Conservation (phyloP, 92 coral and sea anemone species). For the Umimayanthus chanpuru region DNA sequence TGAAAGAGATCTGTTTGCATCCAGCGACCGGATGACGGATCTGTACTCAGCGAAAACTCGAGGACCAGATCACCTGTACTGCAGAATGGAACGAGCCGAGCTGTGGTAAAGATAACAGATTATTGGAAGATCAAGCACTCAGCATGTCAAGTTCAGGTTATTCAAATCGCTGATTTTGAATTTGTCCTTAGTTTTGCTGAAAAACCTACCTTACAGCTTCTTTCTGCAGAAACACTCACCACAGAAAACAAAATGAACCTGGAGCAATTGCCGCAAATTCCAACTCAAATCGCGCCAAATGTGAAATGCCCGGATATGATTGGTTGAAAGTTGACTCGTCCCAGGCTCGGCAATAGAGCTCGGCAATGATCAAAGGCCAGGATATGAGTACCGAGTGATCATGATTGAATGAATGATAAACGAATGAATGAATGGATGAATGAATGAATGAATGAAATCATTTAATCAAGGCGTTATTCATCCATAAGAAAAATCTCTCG, state of each 20-base stretch:
- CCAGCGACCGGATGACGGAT: no score
- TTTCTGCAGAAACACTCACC: neutral
- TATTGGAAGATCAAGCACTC: neutral
- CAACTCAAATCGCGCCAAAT: conserved; percentile 39
- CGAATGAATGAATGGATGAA: no score
- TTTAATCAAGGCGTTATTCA: no score
- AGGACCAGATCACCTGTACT: neutral
- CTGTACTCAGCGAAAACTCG: neutral
- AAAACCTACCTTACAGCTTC: neutral
- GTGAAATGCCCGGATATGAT: conserved; percentile 33
- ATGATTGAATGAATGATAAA: no score
- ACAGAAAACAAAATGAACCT: neutral
- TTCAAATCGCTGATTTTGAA: neutral
- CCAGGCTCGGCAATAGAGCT: neutral
- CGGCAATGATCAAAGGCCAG: no score
- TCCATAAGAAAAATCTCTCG: no score
- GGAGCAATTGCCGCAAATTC: conserved; percentile 15
- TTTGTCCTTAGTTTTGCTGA: neutral
- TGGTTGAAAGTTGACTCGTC: conserved; percentile 16
- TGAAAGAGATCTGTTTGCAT: neutral
- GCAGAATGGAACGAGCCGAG: neutral
- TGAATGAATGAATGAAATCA: no score
- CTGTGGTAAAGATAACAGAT: neutral
- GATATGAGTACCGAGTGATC: no score
- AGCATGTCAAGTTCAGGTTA: neutral